phyloP scores from a whole-genome alignment of 2,888 invertebrate species.

The Cheilosia impressa region DNA sequence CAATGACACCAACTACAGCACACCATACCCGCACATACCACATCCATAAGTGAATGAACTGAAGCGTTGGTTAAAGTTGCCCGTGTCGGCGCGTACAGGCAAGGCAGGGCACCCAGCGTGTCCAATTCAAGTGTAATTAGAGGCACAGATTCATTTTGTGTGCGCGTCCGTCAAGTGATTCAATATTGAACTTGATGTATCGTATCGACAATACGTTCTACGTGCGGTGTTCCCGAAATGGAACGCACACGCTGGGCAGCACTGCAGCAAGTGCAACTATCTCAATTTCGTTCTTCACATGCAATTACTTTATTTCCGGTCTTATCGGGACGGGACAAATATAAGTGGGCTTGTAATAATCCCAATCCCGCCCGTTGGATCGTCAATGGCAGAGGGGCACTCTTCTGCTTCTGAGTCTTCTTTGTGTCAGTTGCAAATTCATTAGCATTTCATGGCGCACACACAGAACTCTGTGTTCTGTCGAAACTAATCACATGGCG shows the following conservation, averaged over 20 bases:
- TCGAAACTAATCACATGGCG: slow-evolving; percentile 35
- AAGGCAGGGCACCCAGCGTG: slow-evolving; percentile 60
- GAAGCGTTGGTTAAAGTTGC: slow-evolving; percentile 61
- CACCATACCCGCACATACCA: too few relatives aligned
- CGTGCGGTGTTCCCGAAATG: background rate
- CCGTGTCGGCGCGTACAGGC: slow-evolving; percentile 35
- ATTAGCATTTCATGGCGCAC: slow-evolving; percentile 55
- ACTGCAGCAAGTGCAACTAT: slow-evolving; percentile 7
- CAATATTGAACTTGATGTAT: slow-evolving; percentile 72
- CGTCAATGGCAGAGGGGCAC: too few relatives aligned
- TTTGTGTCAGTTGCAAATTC: slow-evolving; percentile 48
- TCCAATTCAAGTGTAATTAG: slow-evolving; percentile 71
- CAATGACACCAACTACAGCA: slow-evolving; percentile 28
- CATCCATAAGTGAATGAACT: slow-evolving; percentile 69
- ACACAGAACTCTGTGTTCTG: slow-evolving; percentile 8
- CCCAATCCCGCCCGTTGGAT: slow-evolving; percentile 48
- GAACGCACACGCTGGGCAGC: background rate
- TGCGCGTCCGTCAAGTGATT: slow-evolving; percentile 58
- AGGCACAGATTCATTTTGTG: slow-evolving; percentile 55
- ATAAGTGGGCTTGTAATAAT: slow-evolving; percentile 29
- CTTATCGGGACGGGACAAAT: slow-evolving; percentile 26
- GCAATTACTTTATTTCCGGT: slow-evolving; percentile 66
- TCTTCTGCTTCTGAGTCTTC: slow-evolving; percentile 25
- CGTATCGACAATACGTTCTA: slow-evolving; percentile 39
- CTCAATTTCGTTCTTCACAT: slow-evolving; percentile 26